These are phyloP conservation scores for Vidua chalybeata DNA, from an alignment of 2,113 vertebrate species.

Conservation along the genomic window DNA sequence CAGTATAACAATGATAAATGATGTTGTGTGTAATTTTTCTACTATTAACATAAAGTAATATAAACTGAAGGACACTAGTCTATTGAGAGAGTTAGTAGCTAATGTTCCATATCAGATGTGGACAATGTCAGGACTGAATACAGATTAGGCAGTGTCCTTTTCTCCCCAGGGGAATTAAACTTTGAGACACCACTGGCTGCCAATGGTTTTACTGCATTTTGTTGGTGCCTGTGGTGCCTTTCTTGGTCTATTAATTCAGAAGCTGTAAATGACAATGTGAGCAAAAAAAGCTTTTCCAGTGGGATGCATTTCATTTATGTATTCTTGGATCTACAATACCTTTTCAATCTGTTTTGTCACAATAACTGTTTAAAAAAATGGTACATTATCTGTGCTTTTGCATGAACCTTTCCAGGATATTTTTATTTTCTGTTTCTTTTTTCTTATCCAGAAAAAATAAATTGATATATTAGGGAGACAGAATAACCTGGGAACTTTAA, in stretches of 20 bases:
- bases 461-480: neutral
- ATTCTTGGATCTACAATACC: constrained; percentile 54
- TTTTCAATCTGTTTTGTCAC: constrained; percentile 70
- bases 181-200: constrained; percentile 92
- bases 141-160: constrained; percentile 99
- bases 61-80: constrained; percentile 99
- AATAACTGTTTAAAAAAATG: constrained; percentile 71
- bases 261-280: constrained; percentile 82
- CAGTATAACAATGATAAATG: constrained; percentile 99
- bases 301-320: constrained; percentile 80
- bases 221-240: constrained; percentile 89
- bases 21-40: constrained; percentile 99
- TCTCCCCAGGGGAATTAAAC: constrained; percentile 94
- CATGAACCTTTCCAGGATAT: constrained; percentile 1
- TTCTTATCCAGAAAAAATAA: neutral
- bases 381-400: constrained; percentile 63
- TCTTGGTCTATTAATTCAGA: constrained; percentile 93
- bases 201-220: constrained; percentile 90
- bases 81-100: constrained; percentile 99
- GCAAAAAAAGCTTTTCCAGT: constrained; percentile 80
- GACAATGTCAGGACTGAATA: constrained; percentile 99
- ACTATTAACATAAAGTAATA: constrained; percentile 99
- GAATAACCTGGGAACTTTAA: neutral
- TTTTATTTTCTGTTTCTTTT: neutral
- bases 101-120: constrained; percentile 99